A percentile compares a stretch with the other conserved stretches of the same genome.
phyloP scores from a whole-genome alignment of 2,888 invertebrate species.

The Leptinotarsa juncta region DNA sequence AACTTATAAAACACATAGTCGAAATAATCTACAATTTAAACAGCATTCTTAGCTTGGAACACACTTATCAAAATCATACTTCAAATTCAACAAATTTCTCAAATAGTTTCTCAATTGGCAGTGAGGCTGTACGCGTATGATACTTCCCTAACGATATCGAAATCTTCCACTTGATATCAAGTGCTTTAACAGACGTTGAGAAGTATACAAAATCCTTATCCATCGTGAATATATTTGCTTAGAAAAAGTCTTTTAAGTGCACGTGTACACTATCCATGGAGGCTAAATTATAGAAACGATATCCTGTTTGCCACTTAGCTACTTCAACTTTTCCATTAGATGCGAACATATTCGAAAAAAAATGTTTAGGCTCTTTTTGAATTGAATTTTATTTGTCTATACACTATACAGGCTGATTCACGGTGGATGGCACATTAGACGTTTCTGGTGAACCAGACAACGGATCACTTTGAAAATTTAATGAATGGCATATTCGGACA shows the following conservation, averaged over 20 bases:
- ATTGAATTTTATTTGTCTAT: too few relatives aligned
- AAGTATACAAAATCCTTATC: slow-evolving; percentile 5
- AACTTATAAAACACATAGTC: too few relatives aligned
- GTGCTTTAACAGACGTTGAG: neutral
- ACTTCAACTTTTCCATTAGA: neutral
- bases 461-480: too few relatives aligned
- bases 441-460: too few relatives aligned
- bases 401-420: too few relatives aligned
- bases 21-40: too few relatives aligned
- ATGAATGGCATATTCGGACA: too few relatives aligned
- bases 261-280: neutral
- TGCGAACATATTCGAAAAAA: neutral
- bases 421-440: too few relatives aligned
- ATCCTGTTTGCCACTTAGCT: neutral
- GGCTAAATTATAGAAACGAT: neutral
- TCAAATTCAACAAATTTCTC: too few relatives aligned
- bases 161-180: slow-evolving; percentile 2
- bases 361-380: too few relatives aligned
- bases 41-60: too few relatives aligned
- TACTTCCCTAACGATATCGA: slow-evolving; percentile 12
- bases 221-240: slow-evolving; percentile 11
- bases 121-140: neutral
- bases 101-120: neutral
- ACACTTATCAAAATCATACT: too few relatives aligned
- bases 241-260: neutral